A percentile compares a stretch with the other conserved stretches of the same genome.
Evolutionary conservation across 2,113 vertebrate genomes (phyloP).

Genomic region (Trichechus manatus): DNA sequence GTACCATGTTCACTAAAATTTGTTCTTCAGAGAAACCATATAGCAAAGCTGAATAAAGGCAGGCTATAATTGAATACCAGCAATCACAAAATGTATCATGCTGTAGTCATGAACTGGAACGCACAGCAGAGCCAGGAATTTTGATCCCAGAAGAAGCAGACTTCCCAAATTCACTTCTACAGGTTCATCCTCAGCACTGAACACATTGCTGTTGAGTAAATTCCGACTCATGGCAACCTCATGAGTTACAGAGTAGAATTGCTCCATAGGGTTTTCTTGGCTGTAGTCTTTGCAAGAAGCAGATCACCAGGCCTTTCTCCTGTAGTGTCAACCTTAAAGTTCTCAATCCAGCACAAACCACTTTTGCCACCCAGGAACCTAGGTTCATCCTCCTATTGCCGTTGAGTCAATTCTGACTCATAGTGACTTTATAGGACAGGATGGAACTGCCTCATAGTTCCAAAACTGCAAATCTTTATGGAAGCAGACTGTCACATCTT

Average conservation of each 20-base stretch:
- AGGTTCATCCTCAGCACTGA: neutral
- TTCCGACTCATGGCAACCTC: neutral
- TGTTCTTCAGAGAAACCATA: constrained; percentile 6
- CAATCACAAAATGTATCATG: neutral
- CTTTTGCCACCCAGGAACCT: neutral
- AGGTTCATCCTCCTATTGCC: neutral
- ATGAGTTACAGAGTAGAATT: neutral
- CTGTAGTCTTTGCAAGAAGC: no score
- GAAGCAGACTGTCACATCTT: neutral
- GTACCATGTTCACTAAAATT: neutral
- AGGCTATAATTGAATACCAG: neutral
- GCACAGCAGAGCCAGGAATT: neutral
- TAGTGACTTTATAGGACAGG: neutral
- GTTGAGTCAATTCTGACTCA: neutral
- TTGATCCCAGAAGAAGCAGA: neutral
- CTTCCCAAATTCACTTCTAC: neutral
- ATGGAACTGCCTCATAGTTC: neutral
- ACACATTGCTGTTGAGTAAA: neutral
- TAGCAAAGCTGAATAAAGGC: neutral
- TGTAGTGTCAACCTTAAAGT: neutral
- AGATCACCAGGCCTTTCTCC: neutral
- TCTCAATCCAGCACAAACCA: neutral
- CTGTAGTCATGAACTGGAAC: neutral
- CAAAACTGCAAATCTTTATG: neutral
- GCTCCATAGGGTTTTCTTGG: neutral